Evolutionary conservation across 92 coral and sea anemone species (phyloP), one percentile per base, ranked within the genome.

Genomic region (Plumapathes pennacea): DNA sequence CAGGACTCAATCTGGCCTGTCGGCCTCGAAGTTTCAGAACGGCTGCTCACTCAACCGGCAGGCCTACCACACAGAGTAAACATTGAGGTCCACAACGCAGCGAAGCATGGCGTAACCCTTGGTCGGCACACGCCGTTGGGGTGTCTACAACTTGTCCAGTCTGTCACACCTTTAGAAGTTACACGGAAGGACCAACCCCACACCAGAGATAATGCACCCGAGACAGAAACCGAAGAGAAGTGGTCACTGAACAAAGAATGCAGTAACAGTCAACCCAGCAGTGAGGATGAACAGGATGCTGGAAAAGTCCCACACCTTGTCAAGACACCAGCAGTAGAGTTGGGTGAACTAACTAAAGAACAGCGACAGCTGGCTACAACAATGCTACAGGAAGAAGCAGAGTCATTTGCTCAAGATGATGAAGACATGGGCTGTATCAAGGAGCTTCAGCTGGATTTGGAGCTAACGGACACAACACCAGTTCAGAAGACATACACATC

Each of bases 401-500:
- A 79, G 9, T 46, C 84, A 13, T 72, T 83, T 38, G 78, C 89
- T n/a, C 41, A 57, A 40, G 72, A 51, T 23, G 85, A 76, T 53
- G 82, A 57, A 42, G 80, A 69, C 67, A 50, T 57, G 4, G 72
- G 85, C 20, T 82, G 76, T 29, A 83, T 83, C 70, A 26, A 37
- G 0, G 80, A 58, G 25, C 83, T 85, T 24, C 65, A 72, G 33
- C 69, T 85, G 67, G 57, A 74, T 28, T 48, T 72, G 2, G 56
- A 72, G n/a, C 52, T 84, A 21, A 54, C 14, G 13, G 91, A 85
- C 62, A 60, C 34, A 10, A 59, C 68, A 17, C 83, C 89, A 11
- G 77, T 83, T 4, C 89, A 76, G 51, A 84, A 78, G 49, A 72
- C 77, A 13, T 84, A 72, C 54, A 58, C 78, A 11, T 69, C 85